Conservation (phyloP, 2,113 vertebrate genomes). For the Cavia porcellus region DNA sequence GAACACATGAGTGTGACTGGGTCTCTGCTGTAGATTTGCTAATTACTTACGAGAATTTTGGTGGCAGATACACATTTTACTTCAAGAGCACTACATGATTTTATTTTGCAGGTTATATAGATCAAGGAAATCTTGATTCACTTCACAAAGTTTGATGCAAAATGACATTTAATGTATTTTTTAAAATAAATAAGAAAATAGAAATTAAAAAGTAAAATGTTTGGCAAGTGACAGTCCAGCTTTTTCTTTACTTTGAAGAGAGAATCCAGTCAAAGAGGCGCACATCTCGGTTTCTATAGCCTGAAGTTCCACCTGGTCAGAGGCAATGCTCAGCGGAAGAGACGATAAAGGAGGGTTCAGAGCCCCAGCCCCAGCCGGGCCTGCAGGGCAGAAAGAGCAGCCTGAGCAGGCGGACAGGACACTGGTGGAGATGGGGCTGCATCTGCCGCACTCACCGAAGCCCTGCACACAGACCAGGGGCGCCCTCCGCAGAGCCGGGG, state of each 20-base stretch:
- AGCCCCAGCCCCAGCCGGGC: too few species aligned
- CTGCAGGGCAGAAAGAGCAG: background rate
- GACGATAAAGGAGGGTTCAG: too few species aligned
- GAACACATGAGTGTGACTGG: background rate
- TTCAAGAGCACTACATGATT: background rate
- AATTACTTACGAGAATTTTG: background rate
- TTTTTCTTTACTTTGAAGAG: background rate
- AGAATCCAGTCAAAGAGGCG: background rate
- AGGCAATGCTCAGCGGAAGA: background rate
- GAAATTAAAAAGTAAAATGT: background rate
- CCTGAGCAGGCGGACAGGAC: background rate
- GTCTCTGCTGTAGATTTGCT: background rate
- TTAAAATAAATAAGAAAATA: background rate
- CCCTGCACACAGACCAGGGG: background rate
- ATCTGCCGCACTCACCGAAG: accelerated
- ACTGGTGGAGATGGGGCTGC: background rate
- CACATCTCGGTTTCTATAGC: background rate
- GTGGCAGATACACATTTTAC: background rate
- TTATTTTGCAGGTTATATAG: background rate
- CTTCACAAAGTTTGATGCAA: background rate
- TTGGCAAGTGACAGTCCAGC: background rate
- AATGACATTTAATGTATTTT: background rate
- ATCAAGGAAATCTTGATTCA: background rate
- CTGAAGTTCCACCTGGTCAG: accelerated
- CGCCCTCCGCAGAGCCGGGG: too few species aligned